Evolutionary conservation across 2,113 vertebrate genomes (phyloP), one percentile per base, ranked within the genome.

Genomic region (Poeciliopsis turrubarensis): DNA sequence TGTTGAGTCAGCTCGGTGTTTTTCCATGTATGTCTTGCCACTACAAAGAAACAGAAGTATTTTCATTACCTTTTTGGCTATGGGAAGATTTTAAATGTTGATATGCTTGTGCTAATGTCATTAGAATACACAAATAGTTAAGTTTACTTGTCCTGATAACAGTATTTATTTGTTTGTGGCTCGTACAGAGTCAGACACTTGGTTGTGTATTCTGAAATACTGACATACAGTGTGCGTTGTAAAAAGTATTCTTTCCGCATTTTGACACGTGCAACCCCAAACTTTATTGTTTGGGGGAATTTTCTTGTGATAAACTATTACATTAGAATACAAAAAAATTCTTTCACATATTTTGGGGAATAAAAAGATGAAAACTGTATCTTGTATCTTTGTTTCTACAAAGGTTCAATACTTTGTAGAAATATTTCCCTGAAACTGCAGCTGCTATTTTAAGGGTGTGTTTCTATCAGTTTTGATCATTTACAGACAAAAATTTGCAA

Each of bases 1-100:
- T 12, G 5, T 66, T 73, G 65, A 34, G 65, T 57, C 1, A 4
- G 69, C 39, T 37, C 74, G 34, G 31, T 41, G 60, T 73, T 81
- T 66, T 30, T 67, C 5, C 37, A 6, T 32, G 19, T 61, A 72
- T 12, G 30, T 41, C 13, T 68, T 67, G 12, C 39, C 66, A 54
- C 62, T 26, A 41, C n/a, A 54, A 44, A 72, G n/a, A 51, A 39
- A 5, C 7, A 29, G 71, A 41, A 64, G n/a, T 30, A 14, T 41
- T 63, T 66, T 37, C 26, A 34, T 32, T 17, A 41, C 57, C 37
- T 39, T 12, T 65, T 3, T 47, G 26, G 29, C 47, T 14, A 12
- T 39, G 27, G 14, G 31, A 11, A 30, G 19, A 19, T 47, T 69
- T 60, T 54, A 11, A 61, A 62, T 2, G 51, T 57, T 51, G 3